Evolutionary conservation across 53 echinoderm and acorn worm species (phyloP), one percentile per base, ranked within the genome.

Genomic region (Holothuria leucospilota): DNA sequence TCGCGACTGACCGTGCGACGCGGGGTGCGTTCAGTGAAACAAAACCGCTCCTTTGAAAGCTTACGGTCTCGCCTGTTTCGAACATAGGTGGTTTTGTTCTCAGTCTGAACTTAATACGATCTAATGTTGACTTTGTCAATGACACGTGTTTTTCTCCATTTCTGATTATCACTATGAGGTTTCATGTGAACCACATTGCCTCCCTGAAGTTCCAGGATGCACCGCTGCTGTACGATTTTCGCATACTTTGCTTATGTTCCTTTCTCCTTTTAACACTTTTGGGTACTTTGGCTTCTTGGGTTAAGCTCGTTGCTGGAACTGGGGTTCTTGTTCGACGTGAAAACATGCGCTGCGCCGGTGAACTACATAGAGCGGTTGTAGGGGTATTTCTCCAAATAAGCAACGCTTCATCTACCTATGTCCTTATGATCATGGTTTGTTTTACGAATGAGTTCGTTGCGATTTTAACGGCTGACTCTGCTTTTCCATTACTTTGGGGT

Each of bases 321-420:
- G 62, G 62, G 20, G 81, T 87, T 42, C 81, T 27, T 23, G 78
- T 79, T 0, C 68, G 65, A 24, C 83, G 42, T 69, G 84, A 67
- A 51, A 89, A 89, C 89, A 89, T 89, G 15, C 89, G 74, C 49
- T 89, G 89, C 20, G 84, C 84, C 59, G 77, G 89, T 5, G 84
- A 73, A 27, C 75, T 84, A 27, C 39, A 14, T 60, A 89, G 34
- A 39, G 20, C 51, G 59, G 71, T 62, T 26, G 89, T 89, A 9
- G 74, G 84, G 13, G 85, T 89, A 6, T 85, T 85, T 89, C 85
- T 89, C 85, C 85, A 77, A 59, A 30, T 53, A 25, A 89, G 61
- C 23, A 89, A 66, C 21, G 69, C 62, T 81, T 51, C n/a, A n/a
- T n/a, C n/a, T 73, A 63, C 72, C 26, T 28, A 84, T 70, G 62